Base-by-base conservation (phyloP, 2,797 vertebrate genomes). In the Siniperca undulata region DNA sequence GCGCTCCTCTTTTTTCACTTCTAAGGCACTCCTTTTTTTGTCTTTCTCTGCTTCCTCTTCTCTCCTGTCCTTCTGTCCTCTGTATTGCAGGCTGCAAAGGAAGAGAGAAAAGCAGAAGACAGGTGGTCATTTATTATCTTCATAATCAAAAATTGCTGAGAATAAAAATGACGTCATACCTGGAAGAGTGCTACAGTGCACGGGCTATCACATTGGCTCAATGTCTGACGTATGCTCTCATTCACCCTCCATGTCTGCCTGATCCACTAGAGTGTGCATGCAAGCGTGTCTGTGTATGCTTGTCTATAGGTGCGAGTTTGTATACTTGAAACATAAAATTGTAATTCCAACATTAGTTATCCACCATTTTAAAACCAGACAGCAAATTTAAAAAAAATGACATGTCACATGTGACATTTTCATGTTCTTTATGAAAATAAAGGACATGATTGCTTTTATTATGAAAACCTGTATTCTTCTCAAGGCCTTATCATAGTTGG, bases 101-200 rank as follows among this genome's bases (percentile, higher is more conserved):
- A 92, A 85, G 76, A 88, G 56, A 44, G 71, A 91, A 79, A 88
- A 4, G 53, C 40, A 89, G 73, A 82, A 88, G 77, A 94, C 80
- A 92, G 86, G 85, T 86, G 82, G 89, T 92, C 81, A 89, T 88
- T 91, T 88, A 90, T 87, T 88, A 86, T 92, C 69, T 83, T 89
- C 70, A 81, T 85, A 76, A 84, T 86, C 81, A 90, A 78, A 88
- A 90, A 81, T 64, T 70, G 82, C 86, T 81, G 64, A 81, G 86
- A 86, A 88, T 60, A 83, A 84, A 88, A 86, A 87, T 91, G 66
- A 93, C 24, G 38, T 90, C 84, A 92, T 91, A 65, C 67, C 81
- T 88, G 40, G 73, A 89, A 86, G 86, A 81, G 67, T 66, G 69
- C 82, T 76, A 85, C 82, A 77, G 73, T 85, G 85, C 85, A 85